Conservation (phyloP, 2,888 invertebrate genomes). For the Mesochorus sp. region DNA sequence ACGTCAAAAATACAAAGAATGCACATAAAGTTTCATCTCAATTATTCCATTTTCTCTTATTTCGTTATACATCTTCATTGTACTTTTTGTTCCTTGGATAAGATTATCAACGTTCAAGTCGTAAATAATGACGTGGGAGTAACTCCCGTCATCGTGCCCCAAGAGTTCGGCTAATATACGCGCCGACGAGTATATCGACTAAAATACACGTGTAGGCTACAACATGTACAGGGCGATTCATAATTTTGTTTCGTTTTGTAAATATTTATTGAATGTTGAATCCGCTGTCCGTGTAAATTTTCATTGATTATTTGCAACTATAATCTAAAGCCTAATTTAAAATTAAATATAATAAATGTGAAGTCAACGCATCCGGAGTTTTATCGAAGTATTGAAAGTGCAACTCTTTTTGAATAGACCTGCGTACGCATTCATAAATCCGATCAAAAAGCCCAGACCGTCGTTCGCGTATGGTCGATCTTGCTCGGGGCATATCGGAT, state of each 20-base stretch:
- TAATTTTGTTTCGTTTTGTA: no score
- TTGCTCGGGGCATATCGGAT: conserved; percentile 55
- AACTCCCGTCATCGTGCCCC: conserved; percentile 4
- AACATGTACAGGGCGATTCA: no score
- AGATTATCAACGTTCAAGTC: not conserved
- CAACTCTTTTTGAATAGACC: not conserved
- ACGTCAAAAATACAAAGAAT: no score
- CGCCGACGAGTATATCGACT: not conserved
- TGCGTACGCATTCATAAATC: conserved; percentile 35
- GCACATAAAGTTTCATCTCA: no score
- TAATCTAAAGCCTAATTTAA: no score
- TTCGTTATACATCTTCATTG: not conserved
- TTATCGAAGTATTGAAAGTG: no score
- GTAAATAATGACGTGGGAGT: conserved; percentile 24
- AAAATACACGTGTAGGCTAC: not conserved
- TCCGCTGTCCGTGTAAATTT: no score
- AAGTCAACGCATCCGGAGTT: no score
- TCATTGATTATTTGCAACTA: no score
- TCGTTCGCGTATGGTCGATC: conserved; percentile 18
- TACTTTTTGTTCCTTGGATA: not conserved
- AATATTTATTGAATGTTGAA: no score
- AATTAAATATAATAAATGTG: no score
- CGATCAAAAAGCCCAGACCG: conserved; percentile 6
- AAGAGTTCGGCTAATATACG: not conserved
- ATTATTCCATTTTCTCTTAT: no score